Conservation (phyloP, 1,140 invertebrate species). For the Heliconius hewitsoni region DNA sequence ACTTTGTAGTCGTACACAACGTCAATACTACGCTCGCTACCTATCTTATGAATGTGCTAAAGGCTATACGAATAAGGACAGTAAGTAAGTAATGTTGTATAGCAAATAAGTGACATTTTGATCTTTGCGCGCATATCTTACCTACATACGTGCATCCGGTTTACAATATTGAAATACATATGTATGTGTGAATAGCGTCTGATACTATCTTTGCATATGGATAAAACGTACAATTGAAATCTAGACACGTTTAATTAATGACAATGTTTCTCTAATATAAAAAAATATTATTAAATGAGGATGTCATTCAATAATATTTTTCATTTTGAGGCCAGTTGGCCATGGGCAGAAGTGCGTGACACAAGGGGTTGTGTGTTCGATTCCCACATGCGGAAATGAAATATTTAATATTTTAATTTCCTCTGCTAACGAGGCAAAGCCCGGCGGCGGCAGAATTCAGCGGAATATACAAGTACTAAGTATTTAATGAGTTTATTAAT, state of each 20-base stretch:
- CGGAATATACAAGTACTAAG: no score
- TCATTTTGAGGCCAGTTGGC: no score
- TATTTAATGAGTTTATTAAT: background rate
- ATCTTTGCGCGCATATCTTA: slow-evolving; percentile 10
- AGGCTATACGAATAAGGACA: slow-evolving; percentile 15
- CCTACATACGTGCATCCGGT: slow-evolving; percentile 17
- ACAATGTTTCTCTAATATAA: background rate
- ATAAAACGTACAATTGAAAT: background rate
- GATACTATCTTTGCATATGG: background rate
- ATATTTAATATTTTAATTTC: no score
- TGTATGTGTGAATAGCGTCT: background rate
- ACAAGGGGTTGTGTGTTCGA: no score
- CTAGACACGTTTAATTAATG: background rate
- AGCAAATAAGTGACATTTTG: background rate
- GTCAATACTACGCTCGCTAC: background rate
- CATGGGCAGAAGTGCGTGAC: no score
- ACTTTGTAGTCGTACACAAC: slow-evolving; percentile 8
- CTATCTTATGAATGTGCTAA: slow-evolving; percentile 5
- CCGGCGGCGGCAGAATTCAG: no score
- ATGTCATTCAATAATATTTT: no score
- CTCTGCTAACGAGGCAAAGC: no score
- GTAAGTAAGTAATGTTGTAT: slow-evolving; percentile 1
- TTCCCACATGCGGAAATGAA: no score
- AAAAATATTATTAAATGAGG: background rate
- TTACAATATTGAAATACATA: slow-evolving; percentile 9